A percentile compares a stretch with the other conserved stretches of the same genome.
Conservation (phyloP, 2,113 vertebrate genomes). For the Pachycephala philippinensis region DNA sequence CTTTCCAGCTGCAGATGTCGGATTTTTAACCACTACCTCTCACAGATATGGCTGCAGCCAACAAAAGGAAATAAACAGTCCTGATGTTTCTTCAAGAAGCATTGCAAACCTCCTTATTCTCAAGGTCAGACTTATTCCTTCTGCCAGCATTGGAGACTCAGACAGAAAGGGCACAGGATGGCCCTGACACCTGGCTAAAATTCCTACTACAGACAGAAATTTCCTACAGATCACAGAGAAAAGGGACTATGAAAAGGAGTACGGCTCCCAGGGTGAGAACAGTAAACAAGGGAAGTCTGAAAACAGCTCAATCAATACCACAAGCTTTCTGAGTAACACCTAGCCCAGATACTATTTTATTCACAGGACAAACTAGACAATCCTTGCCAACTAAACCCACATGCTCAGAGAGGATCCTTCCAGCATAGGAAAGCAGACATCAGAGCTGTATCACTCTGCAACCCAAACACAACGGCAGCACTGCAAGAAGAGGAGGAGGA, state of each 20-base stretch:
- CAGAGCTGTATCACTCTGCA: neutral
- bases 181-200: neutral
- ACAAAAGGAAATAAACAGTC: neutral
- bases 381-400: conserved; percentile 1
- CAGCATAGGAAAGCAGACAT: neutral
- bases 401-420: neutral
- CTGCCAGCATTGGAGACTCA: neutral
- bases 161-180: neutral
- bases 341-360: conserved; percentile 6
- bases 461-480: neutral
- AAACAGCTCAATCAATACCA: conserved; percentile 35
- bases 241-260: neutral
- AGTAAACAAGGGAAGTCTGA: conserved; percentile 21
- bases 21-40: conserved; percentile 10
- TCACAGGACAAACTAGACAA: conserved; percentile 22
- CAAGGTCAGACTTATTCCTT: neutral
- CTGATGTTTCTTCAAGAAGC: neutral
- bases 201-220: neutral
- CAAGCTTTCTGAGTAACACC: neutral
- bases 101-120: neutral
- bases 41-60: neutral
- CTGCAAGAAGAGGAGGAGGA: neutral
- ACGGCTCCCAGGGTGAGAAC: neutral
- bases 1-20: neutral
- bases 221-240: neutral